Evolutionary conservation across 2,113 vertebrate genomes (phyloP), one percentile per base, ranked within the genome.

Genomic region (Calidris pugnax): DNA sequence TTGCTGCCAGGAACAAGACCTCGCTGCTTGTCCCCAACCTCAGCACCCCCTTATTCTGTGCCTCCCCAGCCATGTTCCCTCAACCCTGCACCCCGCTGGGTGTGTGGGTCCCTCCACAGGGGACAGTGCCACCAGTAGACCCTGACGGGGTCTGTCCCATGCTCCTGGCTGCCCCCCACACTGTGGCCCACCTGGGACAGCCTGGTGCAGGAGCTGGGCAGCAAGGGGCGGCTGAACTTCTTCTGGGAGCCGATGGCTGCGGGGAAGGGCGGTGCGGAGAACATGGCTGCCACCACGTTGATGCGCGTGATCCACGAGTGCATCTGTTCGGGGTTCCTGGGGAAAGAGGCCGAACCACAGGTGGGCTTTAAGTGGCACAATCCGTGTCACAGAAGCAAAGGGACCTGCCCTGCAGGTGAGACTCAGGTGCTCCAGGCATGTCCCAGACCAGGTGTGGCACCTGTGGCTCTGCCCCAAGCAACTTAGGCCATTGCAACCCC

Each of bases 291-390:
- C 93, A 99, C 99, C n/a, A 99, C 98, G 32, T 99, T 99, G 97
- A 99, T 99, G 83, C 99, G 98, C 0, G 99, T 99, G 98, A 99
- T 99, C 99, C 99, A 99, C 2, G 99, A 99, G 97, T 99, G 99
- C 99, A 99, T 99, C 98, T 99, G 99, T 94, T 99, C 99, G 0
- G 98, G 98, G 87, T 98, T 99, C 97, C 99, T 99, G 94, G 27
- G n/a, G 43, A n/a, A n/a, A 95, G 55, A 95, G 14, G n/a, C 32
- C 62, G 60, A 57, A 71, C 26, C 17, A 62, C 53, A 56, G n/a
- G 23, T 6, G 9, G 30, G 27, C 15, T 45, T 24, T 21, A 62
- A 63, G 55, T 12, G 17, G 32, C 57, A 41, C 9, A n/a, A 3
- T 7, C 22, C 33, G 6, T 48, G 37, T 51, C 73, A 57, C 33